phyloP scores from a whole-genome alignment of 2,113 vertebrate genomes.

The Zosterops lateralis region DNA sequence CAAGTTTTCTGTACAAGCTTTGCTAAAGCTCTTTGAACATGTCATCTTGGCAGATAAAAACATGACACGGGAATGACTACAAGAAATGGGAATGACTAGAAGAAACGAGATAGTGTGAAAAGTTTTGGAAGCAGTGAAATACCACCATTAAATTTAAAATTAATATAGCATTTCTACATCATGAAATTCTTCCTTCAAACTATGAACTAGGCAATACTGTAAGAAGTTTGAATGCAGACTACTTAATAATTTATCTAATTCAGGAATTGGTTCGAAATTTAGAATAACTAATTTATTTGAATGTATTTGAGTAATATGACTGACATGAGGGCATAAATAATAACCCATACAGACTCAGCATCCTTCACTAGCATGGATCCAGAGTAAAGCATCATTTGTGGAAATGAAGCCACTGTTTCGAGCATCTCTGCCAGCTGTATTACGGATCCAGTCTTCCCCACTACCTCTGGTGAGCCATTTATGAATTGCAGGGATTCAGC shows the following conservation, averaged over 20 bases:
- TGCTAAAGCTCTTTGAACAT: slow-evolving; percentile 28
- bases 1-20: not conserved
- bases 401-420: not conserved
- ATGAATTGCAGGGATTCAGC: not conserved
- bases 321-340: not conserved
- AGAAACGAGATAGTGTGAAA: slow-evolving; percentile 17
- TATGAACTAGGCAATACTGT: not conserved
- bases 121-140: slow-evolving; percentile 30
- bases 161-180: slow-evolving; percentile 13
- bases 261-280: not conserved
- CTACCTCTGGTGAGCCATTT: not conserved
- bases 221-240: slow-evolving; percentile 7
- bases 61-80: not conserved
- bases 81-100: slow-evolving; percentile 23
- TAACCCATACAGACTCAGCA: not conserved
- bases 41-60: slow-evolving; percentile 33
- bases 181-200: slow-evolving; percentile 6
- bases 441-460: not conserved
- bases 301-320: not conserved
- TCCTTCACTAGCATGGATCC: not conserved
- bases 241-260: slow-evolving; percentile 28
- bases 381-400: not conserved
- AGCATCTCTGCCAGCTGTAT: not conserved
- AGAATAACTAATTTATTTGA: not conserved
- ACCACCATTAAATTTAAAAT: slow-evolving; percentile 38